Percentiles rank a stretch among this genome's conserved stretches.
phyloP scores from a whole-genome alignment of 2,888 invertebrate genomes.

The Amorpha juglandis region DNA sequence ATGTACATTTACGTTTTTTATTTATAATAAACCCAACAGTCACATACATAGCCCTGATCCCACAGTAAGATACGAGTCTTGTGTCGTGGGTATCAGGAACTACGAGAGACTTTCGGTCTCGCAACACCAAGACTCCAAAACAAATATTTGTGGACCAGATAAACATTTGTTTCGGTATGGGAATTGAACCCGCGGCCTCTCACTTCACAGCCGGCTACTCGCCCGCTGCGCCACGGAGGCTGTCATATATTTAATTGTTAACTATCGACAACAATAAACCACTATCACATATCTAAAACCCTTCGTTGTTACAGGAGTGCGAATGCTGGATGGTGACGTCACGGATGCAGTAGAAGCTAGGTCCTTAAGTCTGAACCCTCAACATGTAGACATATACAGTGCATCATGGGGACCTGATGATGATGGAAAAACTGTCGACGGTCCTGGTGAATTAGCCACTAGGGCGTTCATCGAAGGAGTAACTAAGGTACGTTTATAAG shows the following conservation, averaged over 20 bases:
- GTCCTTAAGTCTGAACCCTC: constrained; percentile 95
- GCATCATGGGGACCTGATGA: constrained; percentile 99
- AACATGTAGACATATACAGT: constrained; percentile 99
- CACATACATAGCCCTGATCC: too few relatives aligned
- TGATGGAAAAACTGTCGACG: constrained; percentile 98
- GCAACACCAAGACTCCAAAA: too few relatives aligned
- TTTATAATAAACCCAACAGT: too few relatives aligned
- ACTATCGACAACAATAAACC: background rate
- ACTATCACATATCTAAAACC: background rate
- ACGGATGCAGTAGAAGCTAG: constrained; percentile 99
- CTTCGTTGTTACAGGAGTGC: constrained; percentile 87
- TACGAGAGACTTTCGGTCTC: too few relatives aligned
- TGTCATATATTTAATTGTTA: background rate
- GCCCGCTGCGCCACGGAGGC: too few relatives aligned
- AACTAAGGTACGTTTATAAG: constrained; percentile 86
- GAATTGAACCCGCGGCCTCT: too few relatives aligned
- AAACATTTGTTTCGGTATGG: too few relatives aligned
- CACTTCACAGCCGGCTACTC: too few relatives aligned
- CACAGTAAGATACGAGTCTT: too few relatives aligned
- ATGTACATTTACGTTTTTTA: too few relatives aligned
- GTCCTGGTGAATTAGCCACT: constrained; percentile 97
- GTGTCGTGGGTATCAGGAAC: too few relatives aligned
- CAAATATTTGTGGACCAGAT: too few relatives aligned
- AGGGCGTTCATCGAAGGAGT: constrained; percentile 98
- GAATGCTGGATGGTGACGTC: constrained; percentile 99